Conservation (phyloP, 2,113 vertebrate genomes). For the Zosterops borbonicus region DNA sequence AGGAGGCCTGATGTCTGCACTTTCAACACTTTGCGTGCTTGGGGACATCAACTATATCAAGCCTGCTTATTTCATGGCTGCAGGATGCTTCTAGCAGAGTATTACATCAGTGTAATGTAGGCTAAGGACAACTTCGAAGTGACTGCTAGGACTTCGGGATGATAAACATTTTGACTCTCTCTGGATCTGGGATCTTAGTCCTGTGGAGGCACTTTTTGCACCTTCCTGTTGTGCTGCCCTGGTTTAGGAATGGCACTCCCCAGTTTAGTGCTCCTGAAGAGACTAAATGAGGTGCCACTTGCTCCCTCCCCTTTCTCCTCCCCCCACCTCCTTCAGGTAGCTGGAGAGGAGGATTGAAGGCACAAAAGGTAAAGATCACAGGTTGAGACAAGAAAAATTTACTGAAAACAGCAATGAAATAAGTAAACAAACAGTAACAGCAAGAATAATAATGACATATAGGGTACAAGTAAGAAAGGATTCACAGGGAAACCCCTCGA, state of each 20-base stretch:
- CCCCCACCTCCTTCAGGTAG: not conserved
- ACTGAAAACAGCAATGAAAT: not conserved
- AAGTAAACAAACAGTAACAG: not conserved
- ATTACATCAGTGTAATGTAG: not conserved
- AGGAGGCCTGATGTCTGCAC: not conserved
- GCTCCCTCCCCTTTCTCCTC: not conserved
- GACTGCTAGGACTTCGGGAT: not conserved
- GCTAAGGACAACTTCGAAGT: not conserved
- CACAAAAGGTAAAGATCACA: not conserved
- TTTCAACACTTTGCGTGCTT: not conserved
- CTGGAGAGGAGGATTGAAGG: not conserved
- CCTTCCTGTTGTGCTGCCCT: not conserved
- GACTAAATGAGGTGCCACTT: not conserved
- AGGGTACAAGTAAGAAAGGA: not conserved
- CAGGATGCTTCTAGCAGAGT: not conserved
- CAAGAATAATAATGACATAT: not conserved
- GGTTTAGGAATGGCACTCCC: not conserved
- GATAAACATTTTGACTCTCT: not conserved
- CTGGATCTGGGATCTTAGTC: not conserved
- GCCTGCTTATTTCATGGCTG: not conserved
- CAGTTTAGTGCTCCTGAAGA: not conserved
- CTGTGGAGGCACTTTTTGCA: not conserved
- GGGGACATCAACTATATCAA: not conserved
- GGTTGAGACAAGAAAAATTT: not conserved
- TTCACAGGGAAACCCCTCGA: not conserved